Evolutionary conservation across 2,797 vertebrate species (phyloP), one percentile per base, ranked within the genome.

Genomic region (Enteromius argenteus): DNA sequence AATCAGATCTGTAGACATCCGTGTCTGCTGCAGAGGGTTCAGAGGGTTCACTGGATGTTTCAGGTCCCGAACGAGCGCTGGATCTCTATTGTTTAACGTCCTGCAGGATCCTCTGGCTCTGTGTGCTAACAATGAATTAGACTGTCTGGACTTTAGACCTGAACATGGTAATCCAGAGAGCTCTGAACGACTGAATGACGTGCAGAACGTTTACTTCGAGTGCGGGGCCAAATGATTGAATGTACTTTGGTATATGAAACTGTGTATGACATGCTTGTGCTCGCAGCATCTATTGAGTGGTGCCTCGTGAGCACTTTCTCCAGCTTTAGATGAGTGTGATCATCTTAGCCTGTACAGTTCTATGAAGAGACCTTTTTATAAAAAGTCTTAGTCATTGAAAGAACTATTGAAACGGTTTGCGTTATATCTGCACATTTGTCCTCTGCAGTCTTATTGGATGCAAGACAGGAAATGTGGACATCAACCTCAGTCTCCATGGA

Each of bases 31-130:
- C 58, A 80, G 23, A 11, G 21, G 53, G 74, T 80, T 86, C 79
- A 83, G 27, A 49, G 67, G 73, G 79, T 87, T 77, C 77, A 67
- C 13, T 69, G n/a, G 44, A 76, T 6, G 62, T 49, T 79, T 76
- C 42, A 75, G 68, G 42, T 30, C 72, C 82, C 46, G 66, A 69
- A 37, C 37, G 49, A 84, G 77, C 27, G 21, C 42, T 42, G 46
- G 62, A 51, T 56, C n/a, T 66, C 85, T 44, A 87, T 87, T 87
- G 86, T 87, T 80, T 79, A 66, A 86, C 75, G 85, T 86, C 87
- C 87, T 86, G 84, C 78, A 39, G 69, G 68, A n/a, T 87, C 74
- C 78, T 75, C 44, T 46, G 44, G 66, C 78, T 75, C 72, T 58
- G 49, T 49, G 32, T 21, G 6, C 32, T 81, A 71, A 86, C 87